Conservation (phyloP, 2,797 vertebrate genomes). For the Pogonophryne albipinna region DNA sequence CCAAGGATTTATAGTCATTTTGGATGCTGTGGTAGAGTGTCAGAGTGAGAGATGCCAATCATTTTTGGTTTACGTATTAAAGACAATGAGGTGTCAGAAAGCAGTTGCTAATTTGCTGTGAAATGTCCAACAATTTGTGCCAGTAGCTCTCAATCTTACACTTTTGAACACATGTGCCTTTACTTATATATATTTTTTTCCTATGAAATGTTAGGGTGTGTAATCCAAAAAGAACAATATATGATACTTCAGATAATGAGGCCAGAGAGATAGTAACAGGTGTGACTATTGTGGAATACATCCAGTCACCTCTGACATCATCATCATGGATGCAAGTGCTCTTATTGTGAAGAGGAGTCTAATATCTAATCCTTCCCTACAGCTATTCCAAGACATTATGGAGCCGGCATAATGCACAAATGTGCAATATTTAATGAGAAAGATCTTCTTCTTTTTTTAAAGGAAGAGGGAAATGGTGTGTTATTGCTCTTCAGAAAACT, state of each 20-base stretch:
- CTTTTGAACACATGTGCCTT: constrained; percentile 12
- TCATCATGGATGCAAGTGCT: constrained; percentile 54
- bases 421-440: constrained; percentile 61
- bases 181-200: constrained; percentile 24
- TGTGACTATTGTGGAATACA: constrained; percentile 51
- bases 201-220: constrained; percentile 20
- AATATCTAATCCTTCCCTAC: constrained; percentile 71
- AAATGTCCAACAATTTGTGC: constrained; percentile 22
- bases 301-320: constrained; percentile 55
- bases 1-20: not conserved
- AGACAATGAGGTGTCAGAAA: constrained; percentile 14
- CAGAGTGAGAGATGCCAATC: constrained; percentile 1
- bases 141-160: not conserved
- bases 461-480: constrained; percentile 15
- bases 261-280: constrained; percentile 58
- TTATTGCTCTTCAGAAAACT: constrained; percentile 41
- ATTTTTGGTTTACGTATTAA: constrained; percentile 1
- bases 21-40: not conserved
- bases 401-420: constrained; percentile 54
- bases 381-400: constrained; percentile 66
- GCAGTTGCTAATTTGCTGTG: constrained; percentile 8
- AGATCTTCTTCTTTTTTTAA: constrained; percentile 17
- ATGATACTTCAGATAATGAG: constrained; percentile 52
- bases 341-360: constrained; percentile 66
- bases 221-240: constrained; percentile 34